Percentiles rank a stretch among this genome's conserved stretches.
Evolutionary conservation across 2,888 invertebrate species (phyloP).

Genomic region (Branchellion lobata): DNA sequence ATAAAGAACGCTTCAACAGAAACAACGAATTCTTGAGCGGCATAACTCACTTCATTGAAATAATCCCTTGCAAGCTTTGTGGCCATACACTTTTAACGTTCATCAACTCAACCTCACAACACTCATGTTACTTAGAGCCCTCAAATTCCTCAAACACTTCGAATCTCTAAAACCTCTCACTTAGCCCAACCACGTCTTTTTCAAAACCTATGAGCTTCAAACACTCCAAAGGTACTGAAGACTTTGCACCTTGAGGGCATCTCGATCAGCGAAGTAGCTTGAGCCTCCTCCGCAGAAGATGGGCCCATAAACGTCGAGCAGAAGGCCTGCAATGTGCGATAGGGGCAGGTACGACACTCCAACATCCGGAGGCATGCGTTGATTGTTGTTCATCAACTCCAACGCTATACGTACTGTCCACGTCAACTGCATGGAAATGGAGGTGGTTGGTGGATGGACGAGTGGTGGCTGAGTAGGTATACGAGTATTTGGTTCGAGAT

Average conservation of each 20-base stretch:
- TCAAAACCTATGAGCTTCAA: too few species aligned
- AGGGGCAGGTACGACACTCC: constrained; percentile 24
- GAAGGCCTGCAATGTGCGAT: neutral
- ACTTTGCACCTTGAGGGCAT: constrained; percentile 33
- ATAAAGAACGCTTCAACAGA: neutral
- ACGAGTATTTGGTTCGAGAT: too few species aligned
- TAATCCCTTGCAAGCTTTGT: neutral
- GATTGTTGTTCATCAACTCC: neutral
- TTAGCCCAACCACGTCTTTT: too few species aligned
- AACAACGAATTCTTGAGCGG: neutral
- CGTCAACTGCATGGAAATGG: neutral
- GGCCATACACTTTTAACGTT: neutral
- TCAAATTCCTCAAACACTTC: too few species aligned
- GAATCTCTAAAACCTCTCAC: too few species aligned
- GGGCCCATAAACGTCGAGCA: constrained; percentile 26
- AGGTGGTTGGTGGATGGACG: neutral
- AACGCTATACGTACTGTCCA: neutral
- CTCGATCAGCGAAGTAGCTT: constrained; percentile 9
- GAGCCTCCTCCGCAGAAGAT: constrained; percentile 30
- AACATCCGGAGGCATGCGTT: neutral
- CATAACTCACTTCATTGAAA: too few species aligned
- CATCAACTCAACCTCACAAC: neutral
- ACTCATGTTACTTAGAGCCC: too few species aligned
- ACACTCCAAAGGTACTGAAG: too few species aligned
- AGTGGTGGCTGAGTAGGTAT: too few species aligned